These are phyloP conservation scores for Capra hircus DNA, from an alignment of 2,113 vertebrate species.

Conservation along the genomic window DNA sequence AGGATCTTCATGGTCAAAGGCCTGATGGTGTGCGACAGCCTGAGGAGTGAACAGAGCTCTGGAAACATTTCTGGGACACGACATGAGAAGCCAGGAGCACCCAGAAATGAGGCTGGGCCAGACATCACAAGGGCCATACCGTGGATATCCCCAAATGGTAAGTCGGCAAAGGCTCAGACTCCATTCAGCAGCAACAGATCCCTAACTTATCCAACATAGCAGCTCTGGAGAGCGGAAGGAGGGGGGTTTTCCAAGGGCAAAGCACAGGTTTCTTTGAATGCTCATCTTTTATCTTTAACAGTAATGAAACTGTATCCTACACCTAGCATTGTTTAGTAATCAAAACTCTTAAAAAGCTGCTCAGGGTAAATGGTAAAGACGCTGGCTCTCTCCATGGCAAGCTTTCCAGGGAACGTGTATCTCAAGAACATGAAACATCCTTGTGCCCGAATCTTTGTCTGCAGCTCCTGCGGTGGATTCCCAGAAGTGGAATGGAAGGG, in stretches of 20 bases:
- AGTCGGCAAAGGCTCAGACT: not conserved
- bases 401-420: not conserved
- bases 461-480: not conserved
- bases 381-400: not conserved
- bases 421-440: not conserved
- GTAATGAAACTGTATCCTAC: not conserved
- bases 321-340: not conserved
- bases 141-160: not conserved
- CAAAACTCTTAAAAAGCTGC: not conserved
- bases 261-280: not conserved
- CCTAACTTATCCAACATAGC: not conserved
- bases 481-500: slow-evolving; percentile 5
- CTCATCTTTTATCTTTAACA: not conserved
- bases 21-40: not conserved
- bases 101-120: not conserved
- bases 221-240: not conserved
- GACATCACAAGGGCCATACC: not conserved
- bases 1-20: not conserved
- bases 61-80: not conserved
- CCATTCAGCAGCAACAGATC: not conserved
- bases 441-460: not conserved
- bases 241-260: not conserved
- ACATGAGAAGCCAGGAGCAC: not conserved
- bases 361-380: not conserved
- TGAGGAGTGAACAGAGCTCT: not conserved